phyloP scores from a whole-genome alignment of 2,113 vertebrate species.

The Ia io region DNA sequence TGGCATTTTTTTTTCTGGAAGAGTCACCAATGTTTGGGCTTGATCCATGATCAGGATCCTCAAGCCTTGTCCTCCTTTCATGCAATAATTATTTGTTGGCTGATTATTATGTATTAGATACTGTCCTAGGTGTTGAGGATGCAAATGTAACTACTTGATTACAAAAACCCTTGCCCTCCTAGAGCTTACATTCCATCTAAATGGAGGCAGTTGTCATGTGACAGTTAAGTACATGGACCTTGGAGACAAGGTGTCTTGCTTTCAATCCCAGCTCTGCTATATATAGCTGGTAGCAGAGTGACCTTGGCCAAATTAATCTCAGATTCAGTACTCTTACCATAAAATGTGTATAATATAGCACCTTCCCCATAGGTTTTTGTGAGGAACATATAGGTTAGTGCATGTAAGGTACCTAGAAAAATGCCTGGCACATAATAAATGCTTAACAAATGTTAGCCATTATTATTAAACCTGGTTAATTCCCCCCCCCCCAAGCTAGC shows the following conservation, averaged over 20 bases:
- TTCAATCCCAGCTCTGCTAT: not conserved
- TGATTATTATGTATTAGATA: not conserved
- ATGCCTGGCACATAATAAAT: not conserved
- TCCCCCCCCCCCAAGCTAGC: not conserved
- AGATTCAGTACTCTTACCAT: not conserved
- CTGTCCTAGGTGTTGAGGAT: not conserved
- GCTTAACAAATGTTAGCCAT: not conserved
- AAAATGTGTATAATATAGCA: not conserved
- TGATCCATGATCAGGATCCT: not conserved
- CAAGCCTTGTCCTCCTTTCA: not conserved
- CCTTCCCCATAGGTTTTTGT: not conserved
- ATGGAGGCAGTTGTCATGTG: not conserved
- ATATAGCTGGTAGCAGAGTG: not conserved
- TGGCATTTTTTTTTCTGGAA: slow-evolving; percentile 5
- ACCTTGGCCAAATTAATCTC: not conserved
- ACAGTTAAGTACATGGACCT: not conserved
- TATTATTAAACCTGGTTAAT: not conserved
- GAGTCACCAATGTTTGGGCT: not conserved
- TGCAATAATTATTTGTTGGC: not conserved
- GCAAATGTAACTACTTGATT: not conserved
- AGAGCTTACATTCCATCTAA: not conserved
- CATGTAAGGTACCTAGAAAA: not conserved
- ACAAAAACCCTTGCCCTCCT: not conserved
- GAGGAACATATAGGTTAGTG: not conserved
- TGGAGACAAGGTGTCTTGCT: not conserved